Conservation (phyloP, 2,113 vertebrate species). For the Chaetura pelagica region DNA sequence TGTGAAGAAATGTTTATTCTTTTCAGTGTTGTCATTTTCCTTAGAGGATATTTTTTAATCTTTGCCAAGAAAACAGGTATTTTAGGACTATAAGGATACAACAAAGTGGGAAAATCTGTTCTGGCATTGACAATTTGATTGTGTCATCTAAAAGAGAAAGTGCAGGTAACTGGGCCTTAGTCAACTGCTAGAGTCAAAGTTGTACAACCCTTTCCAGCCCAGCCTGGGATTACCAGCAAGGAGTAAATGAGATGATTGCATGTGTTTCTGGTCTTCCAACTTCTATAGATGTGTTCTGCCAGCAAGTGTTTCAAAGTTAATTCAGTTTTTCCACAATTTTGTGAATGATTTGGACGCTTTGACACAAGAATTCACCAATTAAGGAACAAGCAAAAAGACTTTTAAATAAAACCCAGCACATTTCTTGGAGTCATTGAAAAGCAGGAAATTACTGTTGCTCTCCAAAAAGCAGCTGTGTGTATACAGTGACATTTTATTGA, state of each 20-base stretch:
- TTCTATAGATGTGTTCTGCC: neutral
- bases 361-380: slow-evolving; percentile 48
- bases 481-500: slow-evolving; percentile 61
- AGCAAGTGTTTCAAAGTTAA: neutral
- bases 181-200: neutral
- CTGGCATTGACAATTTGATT: neutral
- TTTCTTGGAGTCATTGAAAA: slow-evolving; percentile 53
- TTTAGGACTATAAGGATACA: neutral
- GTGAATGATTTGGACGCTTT: slow-evolving; percentile 16
- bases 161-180: neutral
- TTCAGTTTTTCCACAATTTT: neutral
- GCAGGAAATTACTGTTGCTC: slow-evolving; percentile 67
- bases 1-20: neutral
- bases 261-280: neutral
- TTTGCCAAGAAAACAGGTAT: neutral
- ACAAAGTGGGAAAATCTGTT: neutral
- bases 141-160: neutral
- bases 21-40: neutral
- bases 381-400: slow-evolving; percentile 51
- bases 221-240: neutral
- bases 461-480: slow-evolving; percentile 66
- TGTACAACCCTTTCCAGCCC: neutral
- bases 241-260: neutral
- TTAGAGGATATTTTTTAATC: neutral
- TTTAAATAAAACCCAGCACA: slow-evolving; percentile 37